Percentiles rank a stretch among this genome's conserved stretches.
Evolutionary conservation across 2,113 vertebrate genomes (phyloP).

Genomic region (Hippocampus abdominalis): DNA sequence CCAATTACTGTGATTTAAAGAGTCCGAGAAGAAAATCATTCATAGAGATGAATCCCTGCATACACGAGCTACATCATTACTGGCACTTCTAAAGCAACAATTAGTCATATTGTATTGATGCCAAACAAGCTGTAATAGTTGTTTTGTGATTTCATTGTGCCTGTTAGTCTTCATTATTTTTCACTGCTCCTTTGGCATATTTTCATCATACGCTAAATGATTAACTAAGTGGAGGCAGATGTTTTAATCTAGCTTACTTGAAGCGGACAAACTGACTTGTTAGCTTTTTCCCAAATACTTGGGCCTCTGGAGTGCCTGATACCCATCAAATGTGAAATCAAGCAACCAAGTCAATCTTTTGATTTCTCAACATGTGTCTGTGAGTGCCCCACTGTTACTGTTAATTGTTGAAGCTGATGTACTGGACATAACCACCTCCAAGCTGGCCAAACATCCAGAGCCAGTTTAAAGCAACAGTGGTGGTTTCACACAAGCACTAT

Average conservation of each 20-base stretch:
- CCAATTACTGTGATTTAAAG: conserved; percentile 32
- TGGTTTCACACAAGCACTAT: too few relatives aligned
- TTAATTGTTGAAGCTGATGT: not conserved
- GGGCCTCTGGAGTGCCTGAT: not conserved
- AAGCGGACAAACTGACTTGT: not conserved
- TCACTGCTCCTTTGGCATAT: conserved; percentile 13
- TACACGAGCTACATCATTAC: not conserved
- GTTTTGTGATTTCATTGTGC: conserved; percentile 7
- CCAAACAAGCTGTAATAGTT: conserved; percentile 5
- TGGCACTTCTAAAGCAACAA: not conserved
- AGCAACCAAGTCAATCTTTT: not conserved
- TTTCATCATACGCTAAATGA: conserved; percentile 8
- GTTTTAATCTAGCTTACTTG: not conserved
- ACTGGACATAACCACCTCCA: too few relatives aligned
- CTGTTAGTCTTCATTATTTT: conserved; percentile 23
- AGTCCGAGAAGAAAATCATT: conserved; percentile 12
- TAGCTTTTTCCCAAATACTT: not conserved
- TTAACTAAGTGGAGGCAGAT: not conserved
- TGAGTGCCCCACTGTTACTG: not conserved
- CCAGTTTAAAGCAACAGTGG: too few relatives aligned
- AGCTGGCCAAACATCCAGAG: too few relatives aligned
- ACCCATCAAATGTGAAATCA: not conserved
- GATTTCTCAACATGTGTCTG: not conserved
- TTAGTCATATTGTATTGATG: not conserved
- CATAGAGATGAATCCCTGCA: not conserved